Evolutionary conservation across 1,140 invertebrate species (phyloP).

Genomic region (Drosophila parabipectinata): DNA sequence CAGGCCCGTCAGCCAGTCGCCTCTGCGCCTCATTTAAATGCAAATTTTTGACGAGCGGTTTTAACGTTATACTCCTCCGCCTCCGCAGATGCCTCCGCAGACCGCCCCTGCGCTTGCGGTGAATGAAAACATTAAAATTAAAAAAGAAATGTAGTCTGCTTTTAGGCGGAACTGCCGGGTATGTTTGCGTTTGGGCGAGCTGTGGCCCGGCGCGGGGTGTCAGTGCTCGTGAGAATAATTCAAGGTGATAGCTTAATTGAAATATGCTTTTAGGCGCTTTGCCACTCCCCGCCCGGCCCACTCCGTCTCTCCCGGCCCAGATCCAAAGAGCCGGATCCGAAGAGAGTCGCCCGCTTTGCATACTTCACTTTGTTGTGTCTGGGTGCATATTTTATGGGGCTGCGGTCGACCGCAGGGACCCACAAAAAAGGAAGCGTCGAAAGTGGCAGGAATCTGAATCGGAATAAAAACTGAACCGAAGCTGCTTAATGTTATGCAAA

Average conservation of each 20-base stretch:
- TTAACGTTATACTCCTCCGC: conserved; percentile 60
- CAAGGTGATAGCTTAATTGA: conserved; percentile 84
- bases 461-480: conserved; percentile 53
- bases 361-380: conserved; percentile 74
- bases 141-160: conserved; percentile 69
- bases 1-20: conserved; percentile 69
- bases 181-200: conserved; percentile 24
- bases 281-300: conserved; percentile 29
- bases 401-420: conserved; percentile 66
- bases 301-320: not conserved
- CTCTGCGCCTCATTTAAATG: conserved; percentile 81
- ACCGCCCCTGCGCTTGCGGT: conserved; percentile 34
- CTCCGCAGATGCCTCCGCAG: conserved; percentile 22
- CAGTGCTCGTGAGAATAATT: conserved; percentile 80
- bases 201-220: conserved; percentile 16
- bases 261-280: conserved; percentile 83
- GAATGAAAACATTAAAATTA: conserved; percentile 83
- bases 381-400: conserved; percentile 77
- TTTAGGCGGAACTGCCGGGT: conserved; percentile 47
- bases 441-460: conserved; percentile 29
- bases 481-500: conserved; percentile 80
- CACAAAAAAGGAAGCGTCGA: conserved; percentile 27
- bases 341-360: conserved; percentile 55
- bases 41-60: conserved; percentile 82
- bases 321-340: not conserved